Percentiles rank a stretch among this genome's conserved stretches.
phyloP scores from a whole-genome alignment of 2,888 invertebrate genomes.

The Crossocerus cetratus region DNA sequence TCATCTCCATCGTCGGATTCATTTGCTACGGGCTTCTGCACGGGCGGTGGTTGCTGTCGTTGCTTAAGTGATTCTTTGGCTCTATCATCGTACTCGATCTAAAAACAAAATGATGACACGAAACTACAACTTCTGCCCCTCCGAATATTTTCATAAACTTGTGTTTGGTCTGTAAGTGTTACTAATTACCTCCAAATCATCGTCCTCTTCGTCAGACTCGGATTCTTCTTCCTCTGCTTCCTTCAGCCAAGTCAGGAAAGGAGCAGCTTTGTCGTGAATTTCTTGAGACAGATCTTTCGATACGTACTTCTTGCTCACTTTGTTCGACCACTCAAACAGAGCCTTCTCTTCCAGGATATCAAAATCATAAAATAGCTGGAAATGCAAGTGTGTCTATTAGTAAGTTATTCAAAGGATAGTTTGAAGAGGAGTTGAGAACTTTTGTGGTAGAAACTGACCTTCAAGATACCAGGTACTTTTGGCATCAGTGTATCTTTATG shows the following conservation, averaged over 20 bases:
- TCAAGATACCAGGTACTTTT: constrained; percentile 92
- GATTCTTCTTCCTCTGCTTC: constrained; percentile 97
- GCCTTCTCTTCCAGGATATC: constrained; percentile 97
- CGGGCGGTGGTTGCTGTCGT: constrained; percentile 76
- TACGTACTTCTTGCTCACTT: constrained; percentile 96
- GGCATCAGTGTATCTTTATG: constrained; percentile 88
- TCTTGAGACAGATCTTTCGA: constrained; percentile 93
- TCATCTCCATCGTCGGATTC: constrained; percentile 88
- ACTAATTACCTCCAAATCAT: constrained; percentile 81
- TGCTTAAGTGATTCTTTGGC: constrained; percentile 86
- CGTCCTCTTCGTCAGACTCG: constrained; percentile 86
- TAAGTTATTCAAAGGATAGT: neutral
- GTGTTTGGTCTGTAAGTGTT: neutral
- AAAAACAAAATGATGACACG: neutral
- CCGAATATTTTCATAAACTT: neutral
- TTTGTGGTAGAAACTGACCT: constrained; percentile 77
- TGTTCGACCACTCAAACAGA: constrained; percentile 96
- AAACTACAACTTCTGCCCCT: too few relatives aligned
- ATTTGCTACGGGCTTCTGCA: constrained; percentile 75
- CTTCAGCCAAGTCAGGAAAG: constrained; percentile 97
- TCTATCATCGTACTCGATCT: constrained; percentile 94
- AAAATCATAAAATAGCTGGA: constrained; percentile 91
- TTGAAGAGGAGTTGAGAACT: neutral
- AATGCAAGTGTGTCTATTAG: neutral
- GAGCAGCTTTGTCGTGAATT: constrained; percentile 93